Conservation (phyloP, 2,888 invertebrate species). For the Diogma glabrata region DNA sequence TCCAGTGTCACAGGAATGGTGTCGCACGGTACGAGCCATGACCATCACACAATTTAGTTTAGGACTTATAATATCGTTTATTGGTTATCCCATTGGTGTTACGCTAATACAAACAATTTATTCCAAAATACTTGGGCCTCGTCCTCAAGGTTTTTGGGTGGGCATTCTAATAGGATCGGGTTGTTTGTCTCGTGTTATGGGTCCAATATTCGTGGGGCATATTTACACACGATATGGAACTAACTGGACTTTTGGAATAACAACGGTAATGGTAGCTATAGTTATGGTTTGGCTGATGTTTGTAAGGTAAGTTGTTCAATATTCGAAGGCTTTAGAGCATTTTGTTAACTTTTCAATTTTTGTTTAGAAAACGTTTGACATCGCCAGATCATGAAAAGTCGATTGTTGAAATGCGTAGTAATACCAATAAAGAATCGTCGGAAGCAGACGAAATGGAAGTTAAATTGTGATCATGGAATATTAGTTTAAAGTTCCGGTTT, state of each 20-base stretch:
- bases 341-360: not conserved
- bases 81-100: constrained; percentile 78
- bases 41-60: constrained; percentile 61
- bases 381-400: not conserved
- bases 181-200: constrained; percentile 69
- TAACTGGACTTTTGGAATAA: constrained; percentile 66
- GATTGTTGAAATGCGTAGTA: not conserved
- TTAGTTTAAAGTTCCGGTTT: too few relatives aligned
- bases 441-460: too few relatives aligned
- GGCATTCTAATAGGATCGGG: constrained; percentile 77
- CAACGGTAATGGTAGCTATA: constrained; percentile 56
- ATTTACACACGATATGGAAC: constrained; percentile 72
- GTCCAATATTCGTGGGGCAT: constrained; percentile 69
- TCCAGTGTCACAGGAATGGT: constrained; percentile 65
- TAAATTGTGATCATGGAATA: too few relatives aligned
- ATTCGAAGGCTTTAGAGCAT: not conserved
- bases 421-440: too few relatives aligned
- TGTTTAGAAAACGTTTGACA: constrained; percentile 17
- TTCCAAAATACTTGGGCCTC: constrained; percentile 75
- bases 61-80: constrained; percentile 61
- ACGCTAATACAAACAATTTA: constrained; percentile 79
- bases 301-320: not conserved
- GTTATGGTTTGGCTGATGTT: constrained; percentile 52
- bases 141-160: constrained; percentile 77
- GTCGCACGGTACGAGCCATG: constrained; percentile 55